Conservation (phyloP, 2,888 invertebrate genomes). For the Noctua janthina region DNA sequence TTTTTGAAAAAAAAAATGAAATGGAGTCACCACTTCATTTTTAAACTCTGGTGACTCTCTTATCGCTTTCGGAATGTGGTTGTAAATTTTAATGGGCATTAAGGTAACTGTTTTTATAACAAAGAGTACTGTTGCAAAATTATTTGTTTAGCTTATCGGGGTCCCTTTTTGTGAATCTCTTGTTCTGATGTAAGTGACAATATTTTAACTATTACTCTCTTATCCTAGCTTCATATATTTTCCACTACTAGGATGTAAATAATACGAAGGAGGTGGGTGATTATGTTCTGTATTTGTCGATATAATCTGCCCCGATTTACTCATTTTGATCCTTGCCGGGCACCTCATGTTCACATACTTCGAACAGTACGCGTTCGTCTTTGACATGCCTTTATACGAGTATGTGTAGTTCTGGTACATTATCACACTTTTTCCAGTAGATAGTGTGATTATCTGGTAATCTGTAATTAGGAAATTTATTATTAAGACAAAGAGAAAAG, state of each 20-base stretch:
- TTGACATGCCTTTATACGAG: conserved; percentile 53
- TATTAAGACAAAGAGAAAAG: background rate
- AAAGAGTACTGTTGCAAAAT: too few species aligned
- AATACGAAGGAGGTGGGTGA: conserved; percentile 46
- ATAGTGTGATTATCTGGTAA: conserved; percentile 47
- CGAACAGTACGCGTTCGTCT: conserved; percentile 60
- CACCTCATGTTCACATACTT: conserved; percentile 48
- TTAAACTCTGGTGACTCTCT: too few species aligned
- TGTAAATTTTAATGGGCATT: too few species aligned
- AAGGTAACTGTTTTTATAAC: too few species aligned
- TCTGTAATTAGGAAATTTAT: conserved; percentile 29
- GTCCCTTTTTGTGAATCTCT: background rate
- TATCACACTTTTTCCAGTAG: conserved; percentile 51
- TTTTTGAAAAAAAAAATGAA: too few species aligned
- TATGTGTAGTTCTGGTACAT: conserved; percentile 59
- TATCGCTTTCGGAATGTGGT: too few species aligned
- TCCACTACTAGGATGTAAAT: conserved; percentile 23
- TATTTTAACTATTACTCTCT: background rate
- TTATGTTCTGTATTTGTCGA: conserved; percentile 36
- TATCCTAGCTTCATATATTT: conserved; percentile 34
- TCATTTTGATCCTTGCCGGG: conserved; percentile 39
- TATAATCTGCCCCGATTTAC: background rate
- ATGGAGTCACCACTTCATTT: too few species aligned
- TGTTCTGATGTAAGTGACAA: background rate
- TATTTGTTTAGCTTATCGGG: background rate